A percentile compares a stretch with the other conserved stretches of the same genome.
phyloP scores from a whole-genome alignment of 2,797 vertebrate genomes.

The Poeciliopsis gracilis region DNA sequence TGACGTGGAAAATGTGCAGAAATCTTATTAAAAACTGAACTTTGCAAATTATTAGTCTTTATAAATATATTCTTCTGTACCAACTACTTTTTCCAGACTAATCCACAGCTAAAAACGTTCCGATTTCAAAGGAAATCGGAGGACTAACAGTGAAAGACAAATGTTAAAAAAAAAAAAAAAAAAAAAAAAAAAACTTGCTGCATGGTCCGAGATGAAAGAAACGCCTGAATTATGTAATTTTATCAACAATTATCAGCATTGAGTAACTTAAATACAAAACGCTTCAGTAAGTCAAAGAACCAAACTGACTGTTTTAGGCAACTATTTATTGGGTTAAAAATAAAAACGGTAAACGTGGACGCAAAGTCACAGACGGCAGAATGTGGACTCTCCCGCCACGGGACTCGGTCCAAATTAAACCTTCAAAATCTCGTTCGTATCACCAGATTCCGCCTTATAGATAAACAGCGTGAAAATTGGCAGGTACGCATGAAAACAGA shows the following conservation, averaged over 20 bases:
- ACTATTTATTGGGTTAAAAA: neutral
- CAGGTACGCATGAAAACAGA: fast-evolving
- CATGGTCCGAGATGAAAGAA: neutral
- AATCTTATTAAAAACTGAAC: neutral
- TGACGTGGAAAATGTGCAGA: neutral
- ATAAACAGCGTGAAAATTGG: fast-evolving
- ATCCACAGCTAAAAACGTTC: neutral
- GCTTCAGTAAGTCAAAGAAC: neutral
- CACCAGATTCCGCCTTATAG: neutral
- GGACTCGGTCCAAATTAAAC: neutral
- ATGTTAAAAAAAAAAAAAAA: too few species aligned
- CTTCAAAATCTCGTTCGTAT: neutral
- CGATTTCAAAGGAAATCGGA: neutral
- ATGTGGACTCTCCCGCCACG: slow-evolving; percentile 45
- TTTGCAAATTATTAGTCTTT: neutral
- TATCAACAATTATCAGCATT: neutral
- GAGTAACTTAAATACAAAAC: neutral
- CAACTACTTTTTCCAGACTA: neutral
- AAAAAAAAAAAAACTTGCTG: neutral
- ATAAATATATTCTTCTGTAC: neutral
- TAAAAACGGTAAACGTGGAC: neutral
- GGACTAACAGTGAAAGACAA: neutral
- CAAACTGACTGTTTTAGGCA: neutral
- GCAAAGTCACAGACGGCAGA: neutral
- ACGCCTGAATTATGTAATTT: neutral